Evolutionary conservation across 2,113 vertebrate species (phyloP).

Genomic region (Buteo buteo): DNA sequence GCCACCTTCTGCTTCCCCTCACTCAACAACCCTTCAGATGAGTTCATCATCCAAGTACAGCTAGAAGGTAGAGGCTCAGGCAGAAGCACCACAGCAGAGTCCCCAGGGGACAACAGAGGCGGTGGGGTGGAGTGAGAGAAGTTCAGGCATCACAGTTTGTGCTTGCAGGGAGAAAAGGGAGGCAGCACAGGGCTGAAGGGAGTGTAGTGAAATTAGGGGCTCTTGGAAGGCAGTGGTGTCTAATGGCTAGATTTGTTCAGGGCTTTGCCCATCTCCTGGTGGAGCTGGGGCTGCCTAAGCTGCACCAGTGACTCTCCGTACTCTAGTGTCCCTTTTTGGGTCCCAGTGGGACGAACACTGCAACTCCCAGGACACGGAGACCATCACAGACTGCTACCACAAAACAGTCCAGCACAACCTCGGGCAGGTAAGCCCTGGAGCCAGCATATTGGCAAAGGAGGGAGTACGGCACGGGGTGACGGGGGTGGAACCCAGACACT

Average conservation of each 20-base stretch:
- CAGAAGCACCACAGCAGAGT: background rate
- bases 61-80: background rate
- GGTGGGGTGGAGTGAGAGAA: background rate
- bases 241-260: background rate
- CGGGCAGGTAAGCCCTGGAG: background rate
- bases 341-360: background rate
- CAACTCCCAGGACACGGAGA: background rate
- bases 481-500: accelerated
- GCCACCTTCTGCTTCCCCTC: background rate
- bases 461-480: background rate
- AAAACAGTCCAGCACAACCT: background rate
- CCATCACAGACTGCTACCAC: background rate
- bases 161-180: background rate
- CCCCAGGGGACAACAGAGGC: background rate
- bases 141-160: background rate
- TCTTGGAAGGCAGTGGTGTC: background rate
- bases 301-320: background rate
- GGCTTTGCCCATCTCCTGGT: background rate
- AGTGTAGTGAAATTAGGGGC: background rate
- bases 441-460: background rate
- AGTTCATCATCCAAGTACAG: background rate
- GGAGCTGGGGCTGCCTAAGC: background rate
- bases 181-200: background rate
- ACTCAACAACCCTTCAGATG: background rate
- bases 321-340: background rate